phyloP scores from a whole-genome alignment of 2,797 vertebrate species.

The Steatocranus sp. region DNA sequence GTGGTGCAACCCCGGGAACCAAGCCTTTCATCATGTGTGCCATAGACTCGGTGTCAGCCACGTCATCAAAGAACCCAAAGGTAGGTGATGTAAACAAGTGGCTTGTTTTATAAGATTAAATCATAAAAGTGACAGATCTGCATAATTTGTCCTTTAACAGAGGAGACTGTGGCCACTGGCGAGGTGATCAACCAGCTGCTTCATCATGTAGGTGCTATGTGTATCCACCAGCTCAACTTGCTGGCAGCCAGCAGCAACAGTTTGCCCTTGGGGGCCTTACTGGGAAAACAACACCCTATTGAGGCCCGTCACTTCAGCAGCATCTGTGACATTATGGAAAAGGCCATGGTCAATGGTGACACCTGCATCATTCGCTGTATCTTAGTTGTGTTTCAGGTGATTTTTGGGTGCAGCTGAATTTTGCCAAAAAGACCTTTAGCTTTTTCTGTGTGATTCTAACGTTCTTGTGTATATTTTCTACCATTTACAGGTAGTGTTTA shows the following conservation, averaged over 20 bases:
- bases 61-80: constrained; percentile 90
- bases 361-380: constrained; percentile 96
- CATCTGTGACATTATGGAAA: constrained; percentile 99
- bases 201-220: constrained; percentile 99
- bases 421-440: background rate
- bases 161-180: constrained; percentile 87
- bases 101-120: background rate
- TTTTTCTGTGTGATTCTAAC: background rate
- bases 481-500: constrained; percentile 90
- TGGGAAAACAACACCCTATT: constrained; percentile 95
- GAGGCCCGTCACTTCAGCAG: constrained; percentile 95
- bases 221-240: constrained; percentile 97
- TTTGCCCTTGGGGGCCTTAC: constrained; percentile 84
- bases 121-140: background rate
- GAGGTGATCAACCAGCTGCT: constrained; percentile 97
- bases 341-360: constrained; percentile 96
- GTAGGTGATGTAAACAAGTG: constrained; percentile 56
- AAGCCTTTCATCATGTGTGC: constrained; percentile 98
- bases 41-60: constrained; percentile 95
- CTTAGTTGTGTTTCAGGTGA: constrained; percentile 96
- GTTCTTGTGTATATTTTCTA: background rate
- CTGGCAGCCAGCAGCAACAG: constrained; percentile 88
- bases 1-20: constrained; percentile 98
- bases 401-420: background rate
- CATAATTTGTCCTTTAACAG: constrained; percentile 63